Evolutionary conservation across 2,888 invertebrate genomes (phyloP).

Genomic region (Hemithea aestivaria): DNA sequence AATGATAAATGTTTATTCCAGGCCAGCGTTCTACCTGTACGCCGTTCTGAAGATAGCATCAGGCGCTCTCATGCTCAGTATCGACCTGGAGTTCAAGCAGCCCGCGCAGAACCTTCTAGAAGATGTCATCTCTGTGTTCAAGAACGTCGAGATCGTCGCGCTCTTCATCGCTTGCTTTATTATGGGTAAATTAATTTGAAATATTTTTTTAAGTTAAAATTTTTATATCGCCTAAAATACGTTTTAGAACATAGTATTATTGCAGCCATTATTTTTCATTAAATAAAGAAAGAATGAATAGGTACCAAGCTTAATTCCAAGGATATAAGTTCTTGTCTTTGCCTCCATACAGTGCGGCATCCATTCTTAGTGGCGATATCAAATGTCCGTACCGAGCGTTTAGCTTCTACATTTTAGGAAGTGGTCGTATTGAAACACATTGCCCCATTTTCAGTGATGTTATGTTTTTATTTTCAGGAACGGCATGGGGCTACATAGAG

Average conservation of each 20-base stretch:
- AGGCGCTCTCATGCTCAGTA: constrained; percentile 83
- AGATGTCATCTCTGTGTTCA: constrained; percentile 83
- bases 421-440: no score
- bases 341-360: no score
- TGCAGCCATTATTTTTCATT: no score
- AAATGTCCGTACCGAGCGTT: no score
- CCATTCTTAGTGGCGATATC: no score
- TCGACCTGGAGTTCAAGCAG: constrained; percentile 87
- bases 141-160: constrained; percentile 84
- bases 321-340: no score
- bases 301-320: no score
- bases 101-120: constrained; percentile 84
- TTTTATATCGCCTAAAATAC: no score
- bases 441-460: no score
- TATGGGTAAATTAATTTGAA: constrained; percentile 80
- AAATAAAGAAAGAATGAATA: no score
- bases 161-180: constrained; percentile 86
- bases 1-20: constrained; percentile 43
- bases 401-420: no score
- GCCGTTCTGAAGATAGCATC: constrained; percentile 83
- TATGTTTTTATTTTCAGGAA: constrained; percentile 70
- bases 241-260: no score
- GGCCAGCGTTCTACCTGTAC: constrained; percentile 89
- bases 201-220: not conserved
- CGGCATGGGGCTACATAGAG: constrained; percentile 91